phyloP scores from a whole-genome alignment of 2,797 vertebrate genomes.

The Adelosebastes latens region DNA sequence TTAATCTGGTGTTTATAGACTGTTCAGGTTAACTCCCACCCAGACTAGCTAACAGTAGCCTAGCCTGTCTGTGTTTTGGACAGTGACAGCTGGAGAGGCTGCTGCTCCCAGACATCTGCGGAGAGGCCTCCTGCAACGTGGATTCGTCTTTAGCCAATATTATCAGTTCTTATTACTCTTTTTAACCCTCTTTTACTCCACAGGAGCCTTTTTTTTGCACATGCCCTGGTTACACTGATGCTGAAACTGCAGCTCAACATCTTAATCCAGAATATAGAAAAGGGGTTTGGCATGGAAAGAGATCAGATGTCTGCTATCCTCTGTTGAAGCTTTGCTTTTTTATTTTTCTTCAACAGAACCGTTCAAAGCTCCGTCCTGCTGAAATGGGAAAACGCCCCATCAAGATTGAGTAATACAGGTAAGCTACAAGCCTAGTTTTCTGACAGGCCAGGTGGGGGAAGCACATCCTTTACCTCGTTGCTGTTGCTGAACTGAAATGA shows the following conservation, averaged over 20 bases:
- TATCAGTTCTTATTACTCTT: not conserved
- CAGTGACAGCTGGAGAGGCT: constrained; percentile 75
- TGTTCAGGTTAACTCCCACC: constrained; percentile 51
- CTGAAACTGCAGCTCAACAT: not conserved
- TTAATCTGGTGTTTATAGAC: not conserved
- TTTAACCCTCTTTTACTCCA: not conserved
- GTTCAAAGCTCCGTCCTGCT: constrained; percentile 37
- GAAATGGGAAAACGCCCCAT: constrained; percentile 66
- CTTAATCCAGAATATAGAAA: not conserved
- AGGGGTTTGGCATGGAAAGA: not conserved
- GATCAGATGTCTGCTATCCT: not conserved
- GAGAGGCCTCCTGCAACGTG: constrained; percentile 56
- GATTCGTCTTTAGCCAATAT: not conserved
- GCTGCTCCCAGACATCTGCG: constrained; percentile 58
- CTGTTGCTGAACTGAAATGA: not conserved
- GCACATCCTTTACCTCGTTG: constrained; percentile 3
- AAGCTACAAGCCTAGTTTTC: constrained; percentile 23
- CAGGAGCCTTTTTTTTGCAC: not conserved
- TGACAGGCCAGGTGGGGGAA: not conserved
- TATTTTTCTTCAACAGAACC: constrained; percentile 30
- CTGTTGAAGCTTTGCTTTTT: not conserved
- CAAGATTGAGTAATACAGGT: constrained; percentile 61
- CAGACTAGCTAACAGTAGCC: constrained; percentile 74
- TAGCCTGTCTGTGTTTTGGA: constrained; percentile 74
- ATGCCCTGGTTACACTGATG: not conserved